A percentile compares a stretch with the other conserved stretches of the same genome.
Conservation (phyloP, 1,140 invertebrate species). For the Elymnias hypermnestra region DNA sequence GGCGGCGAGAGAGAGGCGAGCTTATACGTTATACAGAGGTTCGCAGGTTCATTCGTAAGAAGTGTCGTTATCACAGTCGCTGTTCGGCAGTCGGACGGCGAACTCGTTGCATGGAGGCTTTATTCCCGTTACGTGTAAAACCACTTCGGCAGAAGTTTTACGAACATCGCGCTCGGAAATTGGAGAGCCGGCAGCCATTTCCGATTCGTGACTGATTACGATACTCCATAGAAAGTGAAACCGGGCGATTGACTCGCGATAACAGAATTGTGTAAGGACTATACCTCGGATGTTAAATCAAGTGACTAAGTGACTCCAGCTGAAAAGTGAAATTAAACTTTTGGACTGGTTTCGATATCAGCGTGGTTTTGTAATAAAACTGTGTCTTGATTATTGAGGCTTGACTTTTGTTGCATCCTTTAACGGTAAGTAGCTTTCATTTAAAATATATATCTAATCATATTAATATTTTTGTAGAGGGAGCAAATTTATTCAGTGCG, state of each 20-base stretch:
- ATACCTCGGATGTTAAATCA: slow-evolving; percentile 38
- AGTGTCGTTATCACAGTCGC: slow-evolving; percentile 70
- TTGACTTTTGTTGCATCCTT: slow-evolving; percentile 22
- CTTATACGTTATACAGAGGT: slow-evolving; percentile 59
- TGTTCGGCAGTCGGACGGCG: slow-evolving; percentile 61
- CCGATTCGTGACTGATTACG: slow-evolving; percentile 47
- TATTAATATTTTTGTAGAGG: no score
- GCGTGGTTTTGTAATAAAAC: slow-evolving; percentile 61
- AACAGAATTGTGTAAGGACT: slow-evolving; percentile 51
- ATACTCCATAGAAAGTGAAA: slow-evolving; percentile 54
- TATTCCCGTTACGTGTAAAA: slow-evolving; percentile 23
- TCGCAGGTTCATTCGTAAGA: slow-evolving; percentile 63
- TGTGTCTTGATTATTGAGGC: slow-evolving; percentile 64
- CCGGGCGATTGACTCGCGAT: slow-evolving; percentile 44
- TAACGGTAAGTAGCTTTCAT: slow-evolving; percentile 41
- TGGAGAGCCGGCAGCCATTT: slow-evolving; percentile 33
- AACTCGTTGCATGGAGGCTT: slow-evolving; percentile 31
- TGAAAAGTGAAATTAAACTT: slow-evolving; percentile 49
- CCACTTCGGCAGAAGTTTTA: slow-evolving; percentile 54
- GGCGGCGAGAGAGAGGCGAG: slow-evolving; percentile 59
- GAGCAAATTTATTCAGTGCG: slow-evolving; percentile 4
- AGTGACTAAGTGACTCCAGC: slow-evolving; percentile 43
- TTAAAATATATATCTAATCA: no score
- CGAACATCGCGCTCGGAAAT: slow-evolving; percentile 43
- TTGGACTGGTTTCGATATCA: slow-evolving; percentile 61